These are phyloP conservation scores for Drosophila lacicola DNA, from an alignment of 2,888 invertebrate species.

Conservation along the genomic window DNA sequence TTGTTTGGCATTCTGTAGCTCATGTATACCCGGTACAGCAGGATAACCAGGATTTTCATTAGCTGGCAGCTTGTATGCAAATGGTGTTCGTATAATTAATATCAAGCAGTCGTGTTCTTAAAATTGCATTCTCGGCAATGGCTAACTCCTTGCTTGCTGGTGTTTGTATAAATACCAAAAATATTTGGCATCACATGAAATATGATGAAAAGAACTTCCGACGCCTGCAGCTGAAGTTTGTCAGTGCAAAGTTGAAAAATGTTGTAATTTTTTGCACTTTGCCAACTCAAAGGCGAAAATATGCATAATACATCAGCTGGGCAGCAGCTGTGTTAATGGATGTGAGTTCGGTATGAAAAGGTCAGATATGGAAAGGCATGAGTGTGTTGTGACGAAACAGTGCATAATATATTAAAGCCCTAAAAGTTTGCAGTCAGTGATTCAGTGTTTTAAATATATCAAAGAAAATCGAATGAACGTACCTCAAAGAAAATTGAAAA, in stretches of 20 bases:
- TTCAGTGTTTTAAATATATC: not conserved
- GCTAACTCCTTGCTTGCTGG: not conserved
- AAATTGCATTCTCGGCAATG: conserved; percentile 30
- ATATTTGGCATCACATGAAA: conserved; percentile 55
- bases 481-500: too few species aligned
- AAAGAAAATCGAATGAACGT: not conserved
- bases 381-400: not conserved
- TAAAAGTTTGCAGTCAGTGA: conserved; percentile 8
- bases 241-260: conserved; percentile 19
- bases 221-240: conserved; percentile 18
- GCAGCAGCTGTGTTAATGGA: conserved; percentile 1
- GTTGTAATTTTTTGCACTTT: conserved; percentile 11
- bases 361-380: not conserved
- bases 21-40: not conserved
- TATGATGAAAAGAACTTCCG: conserved; percentile 24
- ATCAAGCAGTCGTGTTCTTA: conserved; percentile 18
- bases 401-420: not conserved
- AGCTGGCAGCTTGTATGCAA: conserved; percentile 39
- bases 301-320: conserved; percentile 15
- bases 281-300: conserved; percentile 14
- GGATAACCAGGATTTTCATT: conserved; percentile 14
- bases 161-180: conserved; percentile 59
- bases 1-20: not conserved
- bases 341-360: not conserved
- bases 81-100: conserved; percentile 63